phyloP scores from a whole-genome alignment of 1,140 invertebrate species.

The Neuroterus valhalla region DNA sequence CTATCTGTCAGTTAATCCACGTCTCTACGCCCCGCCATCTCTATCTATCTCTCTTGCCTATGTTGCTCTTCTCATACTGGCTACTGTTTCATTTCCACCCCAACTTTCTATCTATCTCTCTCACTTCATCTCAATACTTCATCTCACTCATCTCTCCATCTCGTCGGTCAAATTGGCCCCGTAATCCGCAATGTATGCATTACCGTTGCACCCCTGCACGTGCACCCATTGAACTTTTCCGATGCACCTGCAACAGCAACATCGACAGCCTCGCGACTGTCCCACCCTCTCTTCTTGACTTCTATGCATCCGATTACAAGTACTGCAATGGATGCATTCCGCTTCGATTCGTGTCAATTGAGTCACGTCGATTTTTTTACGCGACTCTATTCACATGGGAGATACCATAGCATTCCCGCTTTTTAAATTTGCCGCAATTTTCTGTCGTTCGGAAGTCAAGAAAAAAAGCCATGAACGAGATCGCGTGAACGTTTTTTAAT shows the following conservation, averaged over 20 bases:
- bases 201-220: constrained; percentile 52
- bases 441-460: background rate
- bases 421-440: constrained; percentile 16
- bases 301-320: background rate
- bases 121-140: constrained; percentile 15
- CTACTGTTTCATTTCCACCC: constrained; percentile 3
- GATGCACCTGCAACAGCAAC: constrained; percentile 4
- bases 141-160: constrained; percentile 15
- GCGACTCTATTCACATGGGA: constrained; percentile 31
- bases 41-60: background rate
- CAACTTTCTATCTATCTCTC: constrained; percentile 27
- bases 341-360: constrained; percentile 53
- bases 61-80: too few species aligned
- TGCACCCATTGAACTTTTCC: constrained; percentile 57
- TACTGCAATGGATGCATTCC: constrained; percentile 22
- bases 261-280: constrained; percentile 18
- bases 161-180: constrained; percentile 44
- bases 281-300: constrained; percentile 16
- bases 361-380: constrained; percentile 50
- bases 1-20: constrained; percentile 12
- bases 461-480: background rate
- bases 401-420: constrained; percentile 30
- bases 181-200: constrained; percentile 48
- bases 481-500: background rate
- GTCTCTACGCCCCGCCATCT: background rate